Conservation (phyloP, 2,888 invertebrate genomes). For the Leucophora obtusa region DNA sequence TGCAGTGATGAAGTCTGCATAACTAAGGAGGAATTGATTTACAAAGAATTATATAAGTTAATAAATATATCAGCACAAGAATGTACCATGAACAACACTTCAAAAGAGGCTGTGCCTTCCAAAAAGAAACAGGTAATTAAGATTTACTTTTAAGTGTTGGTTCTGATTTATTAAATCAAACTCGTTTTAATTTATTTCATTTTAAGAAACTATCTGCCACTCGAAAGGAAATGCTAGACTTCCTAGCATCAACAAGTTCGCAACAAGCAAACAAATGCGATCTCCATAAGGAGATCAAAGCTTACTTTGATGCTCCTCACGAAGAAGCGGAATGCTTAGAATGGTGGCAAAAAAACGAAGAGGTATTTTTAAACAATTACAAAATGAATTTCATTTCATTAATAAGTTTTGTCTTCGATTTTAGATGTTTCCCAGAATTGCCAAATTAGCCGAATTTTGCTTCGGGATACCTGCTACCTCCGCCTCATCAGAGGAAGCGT, state of each 20-base stretch:
- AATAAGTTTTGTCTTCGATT: not conserved
- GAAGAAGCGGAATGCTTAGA: constrained; percentile 33
- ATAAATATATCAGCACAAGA: not conserved
- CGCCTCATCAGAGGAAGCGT: too few species aligned
- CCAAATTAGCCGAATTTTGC: constrained; percentile 21
- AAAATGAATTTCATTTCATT: not conserved
- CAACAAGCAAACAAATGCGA: not conserved
- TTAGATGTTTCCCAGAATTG: constrained; percentile 22
- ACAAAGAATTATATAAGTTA: constrained; percentile 4
- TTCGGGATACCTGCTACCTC: constrained; percentile 34
- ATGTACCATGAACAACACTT: not conserved
- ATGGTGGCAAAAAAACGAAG: constrained; percentile 26
- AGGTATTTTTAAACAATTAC: constrained; percentile 10
- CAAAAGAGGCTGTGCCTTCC: not conserved
- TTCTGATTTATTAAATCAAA: too few species aligned
- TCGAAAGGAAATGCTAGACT: constrained; percentile 15
- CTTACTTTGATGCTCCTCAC: constrained; percentile 22
- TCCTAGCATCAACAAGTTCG: constrained; percentile 15
- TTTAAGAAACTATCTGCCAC: constrained; percentile 28
- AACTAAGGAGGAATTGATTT: constrained; percentile 20
- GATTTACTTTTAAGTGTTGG: too few species aligned
- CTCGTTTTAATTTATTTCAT: not conserved
- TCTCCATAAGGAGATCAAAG: constrained; percentile 5
- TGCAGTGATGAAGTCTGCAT: not conserved
- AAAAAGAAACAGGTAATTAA: constrained; percentile 27